phyloP scores from a whole-genome alignment of 2,113 vertebrate genomes.

The Dasyprocta punctata region DNA sequence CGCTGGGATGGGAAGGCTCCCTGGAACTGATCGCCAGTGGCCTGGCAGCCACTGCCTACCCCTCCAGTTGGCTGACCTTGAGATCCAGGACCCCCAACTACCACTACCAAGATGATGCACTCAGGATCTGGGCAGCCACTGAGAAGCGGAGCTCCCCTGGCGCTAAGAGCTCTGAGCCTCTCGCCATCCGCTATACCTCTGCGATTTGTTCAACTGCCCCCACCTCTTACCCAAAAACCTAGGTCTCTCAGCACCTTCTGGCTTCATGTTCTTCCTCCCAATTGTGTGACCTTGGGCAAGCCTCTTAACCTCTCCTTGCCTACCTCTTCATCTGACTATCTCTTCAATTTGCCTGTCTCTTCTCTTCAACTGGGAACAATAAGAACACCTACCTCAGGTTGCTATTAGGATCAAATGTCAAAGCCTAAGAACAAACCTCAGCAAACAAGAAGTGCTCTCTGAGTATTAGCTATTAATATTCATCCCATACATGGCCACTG shows the following conservation, averaged over 20 bases:
- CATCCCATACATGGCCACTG: background rate
- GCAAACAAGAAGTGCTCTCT: background rate
- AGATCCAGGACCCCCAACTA: slow-evolving; percentile 71
- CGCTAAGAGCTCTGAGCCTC: slow-evolving; percentile 50
- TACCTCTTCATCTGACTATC: background rate
- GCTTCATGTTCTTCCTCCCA: background rate
- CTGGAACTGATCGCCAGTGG: background rate
- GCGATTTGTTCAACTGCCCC: background rate
- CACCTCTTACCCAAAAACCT: background rate
- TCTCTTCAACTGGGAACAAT: background rate
- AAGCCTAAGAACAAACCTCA: background rate
- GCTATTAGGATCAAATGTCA: background rate
- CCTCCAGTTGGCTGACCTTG: slow-evolving; percentile 68
- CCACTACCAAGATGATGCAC: slow-evolving; percentile 83
- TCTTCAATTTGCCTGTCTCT: background rate
- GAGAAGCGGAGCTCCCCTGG: slow-evolving; percentile 25
- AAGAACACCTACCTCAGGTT: background rate
- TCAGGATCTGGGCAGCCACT: slow-evolving; percentile 76
- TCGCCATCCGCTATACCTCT: background rate
- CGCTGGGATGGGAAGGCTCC: background rate
- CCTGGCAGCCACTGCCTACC: slow-evolving; percentile 70
- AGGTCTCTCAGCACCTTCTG: background rate
- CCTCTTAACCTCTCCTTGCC: background rate
- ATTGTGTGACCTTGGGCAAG: background rate
- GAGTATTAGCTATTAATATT: background rate